Evolutionary conservation across 2,888 invertebrate genomes (phyloP).

Genomic region (Eudasyphora cyanicolor): DNA sequence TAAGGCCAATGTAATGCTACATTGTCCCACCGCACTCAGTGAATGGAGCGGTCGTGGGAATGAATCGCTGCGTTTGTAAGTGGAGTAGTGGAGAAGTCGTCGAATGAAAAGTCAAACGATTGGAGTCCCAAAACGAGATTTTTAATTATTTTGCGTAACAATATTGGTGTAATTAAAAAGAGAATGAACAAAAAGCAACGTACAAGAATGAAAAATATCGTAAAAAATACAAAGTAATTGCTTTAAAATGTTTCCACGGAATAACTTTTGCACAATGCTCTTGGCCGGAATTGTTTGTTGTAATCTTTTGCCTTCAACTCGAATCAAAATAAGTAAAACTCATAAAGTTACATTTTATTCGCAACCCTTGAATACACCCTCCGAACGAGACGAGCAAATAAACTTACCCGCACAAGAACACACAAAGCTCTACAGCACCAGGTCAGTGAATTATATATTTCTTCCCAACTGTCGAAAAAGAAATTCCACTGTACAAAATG

Average conservation of each 20-base stretch:
- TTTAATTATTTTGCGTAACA: slow-evolving; percentile 46
- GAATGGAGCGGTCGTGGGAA: not conserved
- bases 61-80: not conserved
- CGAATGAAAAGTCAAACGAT: slow-evolving; percentile 37
- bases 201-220: slow-evolving; percentile 23
- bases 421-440: no score
- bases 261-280: slow-evolving; percentile 28
- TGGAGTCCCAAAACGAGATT: slow-evolving; percentile 19
- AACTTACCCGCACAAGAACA: not conserved
- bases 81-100: not conserved
- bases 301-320: slow-evolving; percentile 41
- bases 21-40: not conserved
- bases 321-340: slow-evolving; percentile 49
- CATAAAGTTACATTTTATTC: slow-evolving; percentile 47
- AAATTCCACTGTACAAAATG: no score
- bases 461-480: no score
- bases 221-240: slow-evolving; percentile 36
- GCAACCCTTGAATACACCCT: slow-evolving; percentile 37
- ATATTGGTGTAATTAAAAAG: slow-evolving; percentile 51
- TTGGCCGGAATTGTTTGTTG: slow-evolving; percentile 31
- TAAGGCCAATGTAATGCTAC: not conserved
- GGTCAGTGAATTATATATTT: no score
- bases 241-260: slow-evolving; percentile 40
- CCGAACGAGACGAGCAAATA: slow-evolving; percentile 1
- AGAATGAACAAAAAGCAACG: slow-evolving; percentile 24